phyloP scores from a whole-genome alignment of 2,113 vertebrate species.

The Hiodon alosoides region DNA sequence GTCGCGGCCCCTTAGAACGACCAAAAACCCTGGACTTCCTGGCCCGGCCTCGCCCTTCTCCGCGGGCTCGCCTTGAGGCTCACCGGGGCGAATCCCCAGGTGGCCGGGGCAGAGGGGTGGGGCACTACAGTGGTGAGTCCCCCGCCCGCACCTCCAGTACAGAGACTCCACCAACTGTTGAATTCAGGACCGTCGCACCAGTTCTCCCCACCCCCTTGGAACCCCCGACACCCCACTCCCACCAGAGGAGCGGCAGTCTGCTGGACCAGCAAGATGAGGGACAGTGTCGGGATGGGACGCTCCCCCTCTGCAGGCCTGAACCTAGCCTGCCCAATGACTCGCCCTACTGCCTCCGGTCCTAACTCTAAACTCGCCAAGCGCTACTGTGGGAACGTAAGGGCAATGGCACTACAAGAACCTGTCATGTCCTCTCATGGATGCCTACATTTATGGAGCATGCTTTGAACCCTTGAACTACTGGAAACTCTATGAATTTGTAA shows the following conservation, averaged over 20 bases:
- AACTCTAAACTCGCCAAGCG: conserved; percentile 31
- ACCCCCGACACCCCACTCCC: conserved; percentile 70
- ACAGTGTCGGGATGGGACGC: conserved; percentile 82
- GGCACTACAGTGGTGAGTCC: conserved; percentile 67
- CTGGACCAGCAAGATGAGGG: conserved; percentile 85
- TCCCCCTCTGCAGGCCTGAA: conserved; percentile 81
- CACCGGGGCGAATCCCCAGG: conserved; percentile 78
- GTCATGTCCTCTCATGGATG: background rate
- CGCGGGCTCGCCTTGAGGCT: conserved; percentile 74
- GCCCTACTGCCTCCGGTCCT: conserved; percentile 78
- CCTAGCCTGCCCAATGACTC: conserved; percentile 69
- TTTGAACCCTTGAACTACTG: background rate
- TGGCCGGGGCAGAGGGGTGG: conserved; percentile 47
- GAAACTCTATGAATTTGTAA: background rate
- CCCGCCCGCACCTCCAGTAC: conserved; percentile 89
- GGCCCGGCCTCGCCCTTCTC: conserved; percentile 84
- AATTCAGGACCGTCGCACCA: conserved; percentile 77
- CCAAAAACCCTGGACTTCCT: conserved; percentile 93
- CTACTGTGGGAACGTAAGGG: background rate
- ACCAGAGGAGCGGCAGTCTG: conserved; percentile 66
- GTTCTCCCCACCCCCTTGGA: conserved; percentile 70
- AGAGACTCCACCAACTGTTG: conserved; percentile 86
- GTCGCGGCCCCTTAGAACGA: conserved; percentile 83
- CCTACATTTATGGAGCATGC: conserved; percentile 1
- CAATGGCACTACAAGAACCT: background rate